Conservation (phyloP, 2,113 vertebrate genomes). For the Noctilio leporinus region DNA sequence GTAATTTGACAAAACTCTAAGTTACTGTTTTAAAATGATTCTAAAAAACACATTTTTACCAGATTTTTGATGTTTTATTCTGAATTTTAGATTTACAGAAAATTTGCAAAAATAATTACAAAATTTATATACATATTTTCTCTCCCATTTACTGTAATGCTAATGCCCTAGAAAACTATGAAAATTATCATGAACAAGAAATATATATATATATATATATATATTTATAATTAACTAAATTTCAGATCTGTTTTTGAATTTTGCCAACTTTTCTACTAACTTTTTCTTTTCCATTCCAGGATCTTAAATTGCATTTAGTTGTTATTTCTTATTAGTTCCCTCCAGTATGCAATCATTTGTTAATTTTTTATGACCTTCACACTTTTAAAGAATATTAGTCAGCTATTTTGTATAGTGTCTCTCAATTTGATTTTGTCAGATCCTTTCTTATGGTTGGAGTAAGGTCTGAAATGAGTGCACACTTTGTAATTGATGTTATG, state of each 20-base stretch:
- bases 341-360: not conserved
- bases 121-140: not conserved
- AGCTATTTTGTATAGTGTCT: not conserved
- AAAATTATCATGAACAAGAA: not conserved
- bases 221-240: not conserved
- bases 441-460: not conserved
- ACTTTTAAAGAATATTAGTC: not conserved
- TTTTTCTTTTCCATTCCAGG: not conserved
- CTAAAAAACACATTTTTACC: not conserved
- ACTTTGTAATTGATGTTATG: not conserved
- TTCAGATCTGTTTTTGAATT: not conserved
- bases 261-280: not conserved
- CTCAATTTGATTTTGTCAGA: not conserved
- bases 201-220: too few relatives aligned
- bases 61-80: constrained; percentile 5
- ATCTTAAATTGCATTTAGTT: not conserved
- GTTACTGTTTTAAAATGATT: not conserved
- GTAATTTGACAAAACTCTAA: not conserved
- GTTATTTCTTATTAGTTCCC: not conserved
- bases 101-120: constrained; percentile 14
- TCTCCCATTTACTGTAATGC: not conserved
- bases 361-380: not conserved
- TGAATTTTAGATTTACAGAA: not conserved
- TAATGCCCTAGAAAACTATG: not conserved
- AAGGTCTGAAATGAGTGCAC: not conserved